These are phyloP conservation scores for Aphelenchoides besseyi DNA, from an alignment of 1,140 invertebrate genomes.

Conservation along the genomic window DNA sequence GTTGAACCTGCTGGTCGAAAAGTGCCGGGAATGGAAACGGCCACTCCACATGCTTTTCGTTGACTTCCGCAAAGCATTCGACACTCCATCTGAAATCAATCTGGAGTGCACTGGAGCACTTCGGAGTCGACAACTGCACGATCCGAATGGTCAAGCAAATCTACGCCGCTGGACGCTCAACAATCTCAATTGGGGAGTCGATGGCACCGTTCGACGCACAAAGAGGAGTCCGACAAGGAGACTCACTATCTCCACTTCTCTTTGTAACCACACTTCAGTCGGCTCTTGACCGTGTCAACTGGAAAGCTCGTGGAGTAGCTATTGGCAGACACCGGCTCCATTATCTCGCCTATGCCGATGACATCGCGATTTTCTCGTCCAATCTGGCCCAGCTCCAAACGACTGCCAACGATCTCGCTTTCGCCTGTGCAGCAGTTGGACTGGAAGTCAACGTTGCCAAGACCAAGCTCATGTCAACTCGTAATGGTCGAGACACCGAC, in stretches of 20 bases:
- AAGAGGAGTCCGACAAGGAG: constrained; percentile 24
- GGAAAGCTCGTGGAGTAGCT: constrained; percentile 24
- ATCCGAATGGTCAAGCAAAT: constrained; percentile 29
- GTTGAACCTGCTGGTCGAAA: constrained; percentile 24
- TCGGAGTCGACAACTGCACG: constrained; percentile 27
- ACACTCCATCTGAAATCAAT: constrained; percentile 23
- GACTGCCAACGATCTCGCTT: constrained; percentile 16
- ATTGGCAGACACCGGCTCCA: constrained; percentile 9
- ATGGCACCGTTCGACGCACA: neutral
- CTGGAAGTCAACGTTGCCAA: constrained; percentile 24
- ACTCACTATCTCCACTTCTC: constrained; percentile 30
- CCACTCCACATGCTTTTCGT: constrained; percentile 34
- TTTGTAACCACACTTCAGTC: constrained; percentile 24
- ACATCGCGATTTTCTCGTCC: constrained; percentile 24
- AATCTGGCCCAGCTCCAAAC: neutral
- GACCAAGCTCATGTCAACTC: constrained; percentile 28
- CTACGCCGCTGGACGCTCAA: constrained; percentile 22
- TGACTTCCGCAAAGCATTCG: constrained; percentile 44
- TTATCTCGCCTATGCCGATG: constrained; percentile 32
- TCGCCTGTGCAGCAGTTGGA: constrained; percentile 9
- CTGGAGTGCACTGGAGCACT: constrained; percentile 27
- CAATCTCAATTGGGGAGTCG: neutral
- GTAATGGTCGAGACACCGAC: no score
- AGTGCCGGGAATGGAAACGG: neutral
- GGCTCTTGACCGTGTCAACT: constrained; percentile 21